A percentile compares a stretch with the other conserved stretches of the same genome.
Conservation (phyloP, 2,113 vertebrate genomes). For the Eira barbara region DNA sequence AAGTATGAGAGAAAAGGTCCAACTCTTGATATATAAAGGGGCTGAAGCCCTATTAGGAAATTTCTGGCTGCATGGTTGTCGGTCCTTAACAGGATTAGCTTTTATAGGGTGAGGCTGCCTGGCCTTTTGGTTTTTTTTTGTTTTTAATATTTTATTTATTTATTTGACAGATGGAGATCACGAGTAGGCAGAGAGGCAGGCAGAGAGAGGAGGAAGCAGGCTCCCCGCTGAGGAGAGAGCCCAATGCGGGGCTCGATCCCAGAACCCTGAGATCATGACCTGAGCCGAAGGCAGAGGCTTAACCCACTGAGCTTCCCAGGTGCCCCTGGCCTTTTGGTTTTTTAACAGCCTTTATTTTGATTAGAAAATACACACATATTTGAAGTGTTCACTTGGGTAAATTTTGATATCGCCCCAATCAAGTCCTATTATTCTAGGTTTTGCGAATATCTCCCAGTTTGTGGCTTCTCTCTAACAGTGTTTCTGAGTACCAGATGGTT, state of each 20-base stretch:
- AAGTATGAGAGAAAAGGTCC: neutral
- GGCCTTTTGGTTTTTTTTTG: neutral
- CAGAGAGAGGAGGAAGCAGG: too few species aligned
- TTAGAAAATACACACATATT: neutral
- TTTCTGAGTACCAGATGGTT: neutral
- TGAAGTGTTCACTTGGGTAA: neutral
- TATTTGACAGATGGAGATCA: too few species aligned
- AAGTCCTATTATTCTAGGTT: neutral
- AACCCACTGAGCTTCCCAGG: too few species aligned
- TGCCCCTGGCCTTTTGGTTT: neutral
- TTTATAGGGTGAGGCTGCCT: neutral
- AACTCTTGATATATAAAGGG: neutral
- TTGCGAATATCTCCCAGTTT: neutral
- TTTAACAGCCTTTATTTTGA: neutral
- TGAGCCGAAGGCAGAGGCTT: too few species aligned
- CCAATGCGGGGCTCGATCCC: too few species aligned
- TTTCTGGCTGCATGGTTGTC: neutral
- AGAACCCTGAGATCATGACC: too few species aligned
- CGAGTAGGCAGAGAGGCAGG: too few species aligned
- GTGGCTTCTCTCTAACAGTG: neutral
- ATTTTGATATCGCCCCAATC: neutral
- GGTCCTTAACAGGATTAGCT: neutral
- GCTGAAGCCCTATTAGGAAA: neutral
- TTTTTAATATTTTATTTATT: too few species aligned
- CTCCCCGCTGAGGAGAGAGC: too few species aligned